Base-by-base conservation (phyloP, 2,113 vertebrate species). In the Larimichthys polyactis region DNA sequence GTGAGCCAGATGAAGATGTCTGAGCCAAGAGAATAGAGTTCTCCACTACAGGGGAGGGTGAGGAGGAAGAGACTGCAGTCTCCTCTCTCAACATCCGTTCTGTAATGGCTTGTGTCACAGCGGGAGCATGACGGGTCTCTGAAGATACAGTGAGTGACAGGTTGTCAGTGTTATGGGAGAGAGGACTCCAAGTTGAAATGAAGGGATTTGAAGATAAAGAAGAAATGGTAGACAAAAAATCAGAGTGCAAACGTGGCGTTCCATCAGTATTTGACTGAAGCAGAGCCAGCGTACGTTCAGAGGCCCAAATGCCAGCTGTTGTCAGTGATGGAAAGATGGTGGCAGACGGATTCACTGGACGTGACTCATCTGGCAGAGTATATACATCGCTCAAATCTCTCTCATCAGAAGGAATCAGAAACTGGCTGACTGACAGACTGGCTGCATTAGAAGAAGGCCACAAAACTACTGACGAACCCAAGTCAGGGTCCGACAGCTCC, bases 371-470 rank as follows among this genome's bases (percentile, higher is more conserved):
- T 22, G 52, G n/a, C 8, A 14, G 36, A 49, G 20, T 15, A 29
- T 29, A 5, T 6, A 1, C 17, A 44, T 76, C 9, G 0, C 22
- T 77, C 4, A 57, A 48, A 32, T 74, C 36, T 51, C 22, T 73
- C 14, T 27, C 60, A 74, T 76, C 64, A 36, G 77, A 65, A 27
- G 20, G 22, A 70, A 62, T 16, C 20, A 59, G 62, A 9, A 71
- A 12, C 22, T 29, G 71, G 32, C 16, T 48, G 20, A 63, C 24
- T 36, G 86, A 70, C 20, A 9, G 69, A 71, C 70, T 6, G 63
- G 55, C 32, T 58, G 60, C 27, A 36, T 75, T 46, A 74, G 64
- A 63, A 10, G 62, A 74, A 9, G 75, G 71, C 81, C 70, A 65
- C 24, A 73, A 70, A 54, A 66, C 14, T 20, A 32, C 19, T 3